phyloP scores from a whole-genome alignment of 2,797 vertebrate species.

The Falco peregrinus region DNA sequence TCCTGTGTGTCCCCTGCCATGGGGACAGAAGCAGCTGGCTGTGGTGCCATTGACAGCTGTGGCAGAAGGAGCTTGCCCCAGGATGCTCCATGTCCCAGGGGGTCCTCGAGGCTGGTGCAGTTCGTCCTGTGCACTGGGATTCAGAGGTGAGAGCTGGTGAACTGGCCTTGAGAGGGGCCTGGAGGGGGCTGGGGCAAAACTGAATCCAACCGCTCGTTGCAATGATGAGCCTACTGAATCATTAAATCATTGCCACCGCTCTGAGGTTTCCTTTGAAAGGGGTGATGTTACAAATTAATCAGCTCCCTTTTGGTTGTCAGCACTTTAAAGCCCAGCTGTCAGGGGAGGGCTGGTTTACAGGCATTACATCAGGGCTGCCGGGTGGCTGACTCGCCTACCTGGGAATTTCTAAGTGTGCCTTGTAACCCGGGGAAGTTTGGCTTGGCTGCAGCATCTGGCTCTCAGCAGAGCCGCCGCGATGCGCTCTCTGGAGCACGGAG shows the following conservation, averaged over 20 bases:
- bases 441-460: background rate
- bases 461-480: background rate
- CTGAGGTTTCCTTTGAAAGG: conserved; percentile 43
- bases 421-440: conserved; percentile 4
- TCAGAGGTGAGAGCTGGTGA: background rate
- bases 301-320: conserved; percentile 35
- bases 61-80: background rate
- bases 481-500: background rate
- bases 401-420: background rate
- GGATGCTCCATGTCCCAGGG: background rate
- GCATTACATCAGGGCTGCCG: conserved; percentile 49
- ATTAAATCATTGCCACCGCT: background rate
- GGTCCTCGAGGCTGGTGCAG: background rate
- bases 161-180: background rate
- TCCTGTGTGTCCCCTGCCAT: background rate
- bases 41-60: background rate
- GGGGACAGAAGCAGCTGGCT: background rate
- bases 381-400: conserved; percentile 28
- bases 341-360: conserved; percentile 34
- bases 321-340: conserved; percentile 48
- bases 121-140: background rate
- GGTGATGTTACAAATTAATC: conserved; percentile 48
- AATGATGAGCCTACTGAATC: background rate
- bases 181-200: background rate
- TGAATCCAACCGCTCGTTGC: accelerated